These are phyloP conservation scores for Bovichtus variegatus DNA, from an alignment of 2,797 vertebrate species.

Conservation along the genomic window DNA sequence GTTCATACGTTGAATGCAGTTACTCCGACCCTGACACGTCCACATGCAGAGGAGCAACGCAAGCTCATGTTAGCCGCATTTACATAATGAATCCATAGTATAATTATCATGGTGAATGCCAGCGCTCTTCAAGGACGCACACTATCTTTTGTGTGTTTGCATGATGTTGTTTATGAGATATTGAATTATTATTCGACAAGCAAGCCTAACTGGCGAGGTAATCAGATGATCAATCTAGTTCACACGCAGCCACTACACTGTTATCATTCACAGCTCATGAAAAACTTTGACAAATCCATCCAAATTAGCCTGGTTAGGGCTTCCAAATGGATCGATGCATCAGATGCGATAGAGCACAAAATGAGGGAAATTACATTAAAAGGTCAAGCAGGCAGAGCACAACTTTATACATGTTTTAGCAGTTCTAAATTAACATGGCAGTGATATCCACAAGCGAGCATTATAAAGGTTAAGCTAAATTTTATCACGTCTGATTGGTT, in stretches of 20 bases:
- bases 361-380: slow-evolving; percentile 55
- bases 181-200: slow-evolving; percentile 37
- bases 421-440: slow-evolving; percentile 21
- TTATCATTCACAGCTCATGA: slow-evolving; percentile 30
- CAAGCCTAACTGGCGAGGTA: slow-evolving; percentile 4
- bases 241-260: slow-evolving; percentile 2
- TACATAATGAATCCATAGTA: slow-evolving; percentile 40
- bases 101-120: slow-evolving; percentile 17
- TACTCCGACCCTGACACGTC: slow-evolving; percentile 13
- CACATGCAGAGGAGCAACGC: slow-evolving; percentile 7
- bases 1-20: not conserved
- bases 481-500: slow-evolving; percentile 18
- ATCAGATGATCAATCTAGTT: slow-evolving; percentile 37
- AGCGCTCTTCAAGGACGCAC: slow-evolving; percentile 15
- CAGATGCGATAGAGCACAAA: slow-evolving; percentile 39
- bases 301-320: slow-evolving; percentile 38
- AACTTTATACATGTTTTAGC: slow-evolving; percentile 44
- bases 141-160: slow-evolving; percentile 13
- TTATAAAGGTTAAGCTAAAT: slow-evolving; percentile 40
- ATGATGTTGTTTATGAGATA: slow-evolving; percentile 24
- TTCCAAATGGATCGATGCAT: slow-evolving; percentile 26
- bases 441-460: slow-evolving; percentile 11
- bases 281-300: slow-evolving; percentile 44
- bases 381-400: slow-evolving; percentile 48
- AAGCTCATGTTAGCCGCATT: slow-evolving; percentile 30